Evolutionary conservation across 2,113 vertebrate genomes (phyloP).

Genomic region (Dromaius novaehollandiae): DNA sequence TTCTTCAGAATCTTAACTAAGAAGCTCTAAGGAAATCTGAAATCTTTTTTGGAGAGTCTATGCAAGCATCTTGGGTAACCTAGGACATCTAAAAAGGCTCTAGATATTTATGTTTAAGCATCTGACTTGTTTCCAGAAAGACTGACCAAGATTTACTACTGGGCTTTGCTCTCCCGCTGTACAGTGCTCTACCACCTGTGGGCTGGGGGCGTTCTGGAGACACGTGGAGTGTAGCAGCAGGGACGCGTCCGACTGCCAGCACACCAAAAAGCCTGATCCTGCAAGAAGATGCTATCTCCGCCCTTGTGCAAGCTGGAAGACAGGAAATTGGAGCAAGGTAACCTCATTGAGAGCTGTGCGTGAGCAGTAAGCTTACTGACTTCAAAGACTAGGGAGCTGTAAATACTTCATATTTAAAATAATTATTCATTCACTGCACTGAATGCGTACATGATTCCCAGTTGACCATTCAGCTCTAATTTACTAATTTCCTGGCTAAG

Average conservation of each 20-base stretch:
- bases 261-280: conserved; percentile 83
- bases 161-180: neutral
- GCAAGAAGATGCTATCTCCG: conserved; percentile 89
- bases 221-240: conserved; percentile 85
- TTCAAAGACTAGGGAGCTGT: neutral
- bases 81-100: neutral
- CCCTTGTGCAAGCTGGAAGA: conserved; percentile 89
- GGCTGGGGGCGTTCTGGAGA: conserved; percentile 91
- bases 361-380: conserved; percentile 3
- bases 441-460: conserved; percentile 1
- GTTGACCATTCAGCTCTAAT: neutral
- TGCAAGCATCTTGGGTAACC: neutral
- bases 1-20: neutral
- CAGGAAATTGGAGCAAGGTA: conserved; percentile 92
- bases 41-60: neutral
- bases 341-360: conserved; percentile 3
- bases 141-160: neutral
- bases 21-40: neutral
- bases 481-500: conserved; percentile 38
- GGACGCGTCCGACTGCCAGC: conserved; percentile 78
- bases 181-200: conserved; percentile 94
- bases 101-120: neutral
- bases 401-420: conserved; percentile 15
- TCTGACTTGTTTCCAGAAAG: neutral
- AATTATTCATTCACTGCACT: conserved; percentile 24